Evolutionary conservation across 2,888 invertebrate genomes (phyloP), one percentile per base, ranked within the genome.

Genomic region (Mongoloraphidia duomilia): DNA sequence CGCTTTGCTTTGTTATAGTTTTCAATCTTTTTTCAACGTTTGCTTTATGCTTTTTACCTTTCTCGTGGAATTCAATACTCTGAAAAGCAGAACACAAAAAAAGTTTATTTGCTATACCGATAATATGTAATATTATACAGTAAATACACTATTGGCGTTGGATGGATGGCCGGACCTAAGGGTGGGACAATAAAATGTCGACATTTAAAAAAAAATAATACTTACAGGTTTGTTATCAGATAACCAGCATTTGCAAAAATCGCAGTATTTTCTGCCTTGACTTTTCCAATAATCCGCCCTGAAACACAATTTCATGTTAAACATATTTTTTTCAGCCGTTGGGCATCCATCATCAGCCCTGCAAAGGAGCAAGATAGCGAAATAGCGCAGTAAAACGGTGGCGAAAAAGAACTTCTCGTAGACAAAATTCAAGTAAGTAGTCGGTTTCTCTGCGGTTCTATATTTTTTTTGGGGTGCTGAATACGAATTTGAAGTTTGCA

Each of bases 261-360:
- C 94, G 64, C 97, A 97, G 67, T 84, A 95, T 67, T 96, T 95
- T 53, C 89, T 80, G 0, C 89, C 90, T 62, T 92, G 87, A 26
- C 96, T 96, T 66, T 93, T 91, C 97, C 97, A 97, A 65, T 88
- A 93, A 58, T 93, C 92, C 3, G 92, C 84, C 93, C 91, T 94
- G 66, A 44, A 74, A 74, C 26, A 26, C 26, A 26, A 26, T 26
- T 26, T 26, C 3, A 26, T 26, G 26, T 26, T 26, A 26, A 26
- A 26, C 4, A 26, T 26, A 26, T 6, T 26, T 26, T 26, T 26
- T 26, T 26, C 6, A 17, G 17, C 2, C 17, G 4, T 4, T 17
- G 17, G 4, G 17, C 17, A 17, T 17, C 4, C 17, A 17, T 4
- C 17, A 17, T 17, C 17, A 2, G 17, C 17, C 17, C 2, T 17